Evolutionary conservation across 2,113 vertebrate genomes (phyloP).

Genomic region (Amphiprion ocellaris): DNA sequence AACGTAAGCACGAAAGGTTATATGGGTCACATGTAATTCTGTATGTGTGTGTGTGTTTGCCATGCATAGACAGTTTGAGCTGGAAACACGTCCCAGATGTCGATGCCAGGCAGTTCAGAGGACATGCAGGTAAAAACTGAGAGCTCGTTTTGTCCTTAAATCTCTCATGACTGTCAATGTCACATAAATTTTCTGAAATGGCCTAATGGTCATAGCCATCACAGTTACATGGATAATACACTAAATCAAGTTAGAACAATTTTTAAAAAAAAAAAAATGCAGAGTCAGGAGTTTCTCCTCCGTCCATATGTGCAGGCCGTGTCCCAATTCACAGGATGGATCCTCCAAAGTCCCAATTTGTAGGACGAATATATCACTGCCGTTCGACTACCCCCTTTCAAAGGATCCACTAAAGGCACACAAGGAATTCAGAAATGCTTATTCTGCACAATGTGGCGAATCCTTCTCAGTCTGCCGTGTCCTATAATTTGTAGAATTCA

Average conservation of each 20-base stretch:
- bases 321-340: conserved; percentile 8
- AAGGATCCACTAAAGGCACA: background rate
- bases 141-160: background rate
- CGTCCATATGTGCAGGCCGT: conserved; percentile 1
- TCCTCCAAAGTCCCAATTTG: conserved; percentile 1
- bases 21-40: conserved; percentile 42
- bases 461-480: background rate
- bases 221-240: background rate
- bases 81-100: background rate
- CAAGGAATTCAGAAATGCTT: background rate
- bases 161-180: background rate
- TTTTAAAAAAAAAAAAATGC: background rate
- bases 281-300: conserved; percentile 14
- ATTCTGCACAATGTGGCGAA: background rate
- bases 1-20: conserved; percentile 60
- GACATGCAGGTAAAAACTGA: background rate
- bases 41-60: background rate
- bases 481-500: background rate
- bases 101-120: background rate
- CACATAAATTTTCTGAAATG: background rate
- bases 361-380: background rate
- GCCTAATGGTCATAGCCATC: background rate
- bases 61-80: background rate
- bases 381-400: background rate
- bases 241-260: conserved; percentile 5